Evolutionary conservation across 2,113 vertebrate species (phyloP).

Genomic region (Vulpes lagopus): DNA sequence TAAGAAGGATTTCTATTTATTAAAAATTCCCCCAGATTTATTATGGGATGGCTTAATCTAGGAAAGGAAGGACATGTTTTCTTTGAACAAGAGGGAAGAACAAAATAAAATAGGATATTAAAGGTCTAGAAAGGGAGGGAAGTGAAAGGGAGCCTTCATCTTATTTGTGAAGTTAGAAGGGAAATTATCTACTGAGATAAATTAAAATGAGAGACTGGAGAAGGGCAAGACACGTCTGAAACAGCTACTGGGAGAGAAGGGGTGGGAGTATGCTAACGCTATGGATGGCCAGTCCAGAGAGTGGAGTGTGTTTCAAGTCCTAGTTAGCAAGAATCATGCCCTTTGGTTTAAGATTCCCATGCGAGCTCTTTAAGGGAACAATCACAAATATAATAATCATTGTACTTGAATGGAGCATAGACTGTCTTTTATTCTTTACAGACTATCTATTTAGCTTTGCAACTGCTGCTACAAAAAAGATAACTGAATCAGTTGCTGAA

Average conservation of each 20-base stretch:
- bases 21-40: slow-evolving; percentile 41
- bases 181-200: background rate
- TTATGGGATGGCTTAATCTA: background rate
- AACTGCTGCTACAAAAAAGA: slow-evolving; percentile 95
- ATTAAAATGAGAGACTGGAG: slow-evolving; percentile 15
- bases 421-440: slow-evolving; percentile 80
- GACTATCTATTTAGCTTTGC: slow-evolving; percentile 96
- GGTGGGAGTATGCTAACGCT: background rate
- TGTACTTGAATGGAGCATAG: background rate
- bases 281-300: background rate
- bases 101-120: background rate
- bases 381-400: background rate
- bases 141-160: background rate
- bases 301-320: background rate
- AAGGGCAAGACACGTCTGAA: background rate
- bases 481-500: slow-evolving; percentile 94
- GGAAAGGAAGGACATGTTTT: background rate
- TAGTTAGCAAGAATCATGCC: background rate
- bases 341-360: background rate
- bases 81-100: background rate
- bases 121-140: background rate
- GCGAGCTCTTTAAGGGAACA: slow-evolving; percentile 34
- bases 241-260: background rate
- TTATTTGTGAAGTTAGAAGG: background rate
- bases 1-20: slow-evolving; percentile 4